phyloP scores from a whole-genome alignment of 2,797 vertebrate species.

The Poeciliopsis presidionis region DNA sequence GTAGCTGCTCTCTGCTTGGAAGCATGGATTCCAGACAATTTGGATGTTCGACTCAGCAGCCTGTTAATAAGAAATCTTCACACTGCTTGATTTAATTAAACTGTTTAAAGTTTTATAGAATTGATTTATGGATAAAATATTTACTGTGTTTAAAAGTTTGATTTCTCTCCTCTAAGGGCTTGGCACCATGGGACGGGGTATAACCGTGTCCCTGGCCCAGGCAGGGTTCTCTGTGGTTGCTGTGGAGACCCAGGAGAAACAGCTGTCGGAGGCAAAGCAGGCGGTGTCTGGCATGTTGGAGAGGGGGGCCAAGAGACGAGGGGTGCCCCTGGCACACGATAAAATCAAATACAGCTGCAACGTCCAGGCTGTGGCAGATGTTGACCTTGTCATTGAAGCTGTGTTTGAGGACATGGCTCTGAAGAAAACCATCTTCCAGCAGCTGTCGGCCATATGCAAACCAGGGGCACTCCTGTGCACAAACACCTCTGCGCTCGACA shows the following conservation, averaged over 20 bases:
- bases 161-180: conserved; percentile 81
- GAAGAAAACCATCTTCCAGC: conserved; percentile 87
- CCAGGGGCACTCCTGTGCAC: conserved; percentile 85
- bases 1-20: background rate
- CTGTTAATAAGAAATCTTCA: background rate
- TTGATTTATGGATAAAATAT: background rate
- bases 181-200: conserved; percentile 94
- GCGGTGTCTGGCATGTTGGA: conserved; percentile 81
- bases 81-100: background rate
- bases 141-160: conserved; percentile 2
- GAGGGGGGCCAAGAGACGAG: conserved; percentile 80
- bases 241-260: conserved; percentile 85
- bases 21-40: background rate
- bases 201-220: conserved; percentile 84
- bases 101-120: background rate
- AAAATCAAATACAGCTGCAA: conserved; percentile 79
- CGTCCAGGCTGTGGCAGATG: conserved; percentile 73
- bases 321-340: conserved; percentile 44
- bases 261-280: conserved; percentile 80
- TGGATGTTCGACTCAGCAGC: background rate
- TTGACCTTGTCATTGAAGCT: conserved; percentile 91
- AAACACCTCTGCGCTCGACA: conserved; percentile 88
- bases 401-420: conserved; percentile 91
- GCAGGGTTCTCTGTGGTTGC: conserved; percentile 87
- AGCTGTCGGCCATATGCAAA: conserved; percentile 84